phyloP scores from a whole-genome alignment of 1,140 invertebrate genomes.

The Fopius arisanus region DNA sequence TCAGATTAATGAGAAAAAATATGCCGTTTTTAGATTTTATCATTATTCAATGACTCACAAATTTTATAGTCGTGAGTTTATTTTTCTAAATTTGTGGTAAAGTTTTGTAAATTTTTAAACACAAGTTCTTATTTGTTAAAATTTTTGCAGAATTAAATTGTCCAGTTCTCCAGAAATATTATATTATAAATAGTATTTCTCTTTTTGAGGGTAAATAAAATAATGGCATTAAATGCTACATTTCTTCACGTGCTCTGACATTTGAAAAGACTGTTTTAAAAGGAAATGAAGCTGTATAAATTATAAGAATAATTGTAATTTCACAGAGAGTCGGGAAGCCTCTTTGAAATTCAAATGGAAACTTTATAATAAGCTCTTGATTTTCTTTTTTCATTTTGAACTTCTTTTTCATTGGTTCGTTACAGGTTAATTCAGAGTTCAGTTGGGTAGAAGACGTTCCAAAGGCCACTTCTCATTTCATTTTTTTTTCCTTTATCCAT shows the following conservation, averaged over 20 bases:
- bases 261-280: not conserved
- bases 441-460: constrained; percentile 34
- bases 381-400: constrained; percentile 3
- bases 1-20: no score
- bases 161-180: no score
- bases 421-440: constrained; percentile 36
- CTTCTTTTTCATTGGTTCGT: constrained; percentile 21
- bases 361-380: not conserved
- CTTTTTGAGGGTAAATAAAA: no score
- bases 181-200: no score
- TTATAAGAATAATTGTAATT: not conserved
- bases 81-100: no score
- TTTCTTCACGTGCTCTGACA: not conserved
- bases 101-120: no score
- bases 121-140: no score
- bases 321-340: not conserved
- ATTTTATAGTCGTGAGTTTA: no score
- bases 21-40: no score
- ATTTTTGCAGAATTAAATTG: no score
- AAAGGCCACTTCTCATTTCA: constrained; percentile 27
- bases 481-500: constrained; percentile 6
- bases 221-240: not conserved
- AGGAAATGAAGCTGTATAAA: constrained; percentile 14
- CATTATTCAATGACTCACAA: no score
- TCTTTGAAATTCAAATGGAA: not conserved